These are phyloP conservation scores for Listrodromus nycthemerus DNA, from an alignment of 2,888 invertebrate genomes.

Conservation along the genomic window DNA sequence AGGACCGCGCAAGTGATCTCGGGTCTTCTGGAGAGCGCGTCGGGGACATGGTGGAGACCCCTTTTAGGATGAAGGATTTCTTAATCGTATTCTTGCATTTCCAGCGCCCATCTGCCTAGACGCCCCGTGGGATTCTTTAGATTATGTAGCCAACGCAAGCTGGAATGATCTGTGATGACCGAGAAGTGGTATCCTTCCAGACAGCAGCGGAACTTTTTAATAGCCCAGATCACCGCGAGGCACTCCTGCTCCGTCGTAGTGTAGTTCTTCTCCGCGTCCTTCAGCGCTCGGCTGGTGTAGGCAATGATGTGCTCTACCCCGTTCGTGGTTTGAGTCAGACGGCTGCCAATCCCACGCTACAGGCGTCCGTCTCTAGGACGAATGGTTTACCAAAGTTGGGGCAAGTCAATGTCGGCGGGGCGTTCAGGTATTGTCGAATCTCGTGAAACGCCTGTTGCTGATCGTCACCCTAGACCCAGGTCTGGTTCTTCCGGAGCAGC, in stretches of 20 bases:
- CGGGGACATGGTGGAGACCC: slow-evolving; percentile 15
- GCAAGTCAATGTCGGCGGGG: slow-evolving; percentile 61
- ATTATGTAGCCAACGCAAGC: slow-evolving; percentile 68
- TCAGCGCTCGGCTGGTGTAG: slow-evolving; percentile 18
- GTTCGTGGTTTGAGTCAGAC: slow-evolving; percentile 63
- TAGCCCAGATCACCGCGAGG: slow-evolving; percentile 67
- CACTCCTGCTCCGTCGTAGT: slow-evolving; percentile 66
- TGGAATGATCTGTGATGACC: slow-evolving; percentile 71
- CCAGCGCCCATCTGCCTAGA: slow-evolving; percentile 66
- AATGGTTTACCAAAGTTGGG: slow-evolving; percentile 65
- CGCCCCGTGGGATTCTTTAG: slow-evolving; percentile 66
- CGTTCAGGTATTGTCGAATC: slow-evolving; percentile 29
- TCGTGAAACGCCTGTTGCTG: slow-evolving; percentile 49
- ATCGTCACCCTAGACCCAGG: slow-evolving; percentile 38
- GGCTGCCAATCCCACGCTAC: slow-evolving; percentile 53
- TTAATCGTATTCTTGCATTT: slow-evolving; percentile 61
- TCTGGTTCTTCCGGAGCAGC: slow-evolving; percentile 6
- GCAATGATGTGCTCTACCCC: slow-evolving; percentile 58
- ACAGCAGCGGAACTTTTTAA: slow-evolving; percentile 68
- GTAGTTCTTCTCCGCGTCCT: slow-evolving; percentile 4
- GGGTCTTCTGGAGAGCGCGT: slow-evolving; percentile 51
- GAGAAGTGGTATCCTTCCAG: slow-evolving; percentile 69
- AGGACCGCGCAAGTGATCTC: background rate
- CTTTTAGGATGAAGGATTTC: slow-evolving; percentile 50
- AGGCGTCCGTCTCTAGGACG: slow-evolving; percentile 61